Evolutionary conservation across 2,113 vertebrate species (phyloP).

Genomic region (Pangasianodon hypophthalmus): DNA sequence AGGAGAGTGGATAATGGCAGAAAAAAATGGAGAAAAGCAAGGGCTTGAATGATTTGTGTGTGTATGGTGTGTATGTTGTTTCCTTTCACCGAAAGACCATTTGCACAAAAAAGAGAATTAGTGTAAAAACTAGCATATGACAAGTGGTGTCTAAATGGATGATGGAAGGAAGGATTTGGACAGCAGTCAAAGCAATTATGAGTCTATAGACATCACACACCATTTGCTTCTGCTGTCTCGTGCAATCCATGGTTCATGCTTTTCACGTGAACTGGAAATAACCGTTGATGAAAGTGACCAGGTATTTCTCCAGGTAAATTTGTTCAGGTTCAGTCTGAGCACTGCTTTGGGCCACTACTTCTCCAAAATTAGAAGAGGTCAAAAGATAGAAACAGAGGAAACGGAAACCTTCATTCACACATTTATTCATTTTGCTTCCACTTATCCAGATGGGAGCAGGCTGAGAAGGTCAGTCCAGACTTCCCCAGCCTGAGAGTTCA

Average conservation of each 20-base stretch:
- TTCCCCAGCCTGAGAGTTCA: background rate
- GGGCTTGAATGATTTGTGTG: background rate
- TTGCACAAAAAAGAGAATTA: background rate
- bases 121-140: background rate
- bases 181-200: background rate
- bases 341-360: background rate
- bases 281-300: background rate
- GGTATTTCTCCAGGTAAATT: background rate
- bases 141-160: background rate
- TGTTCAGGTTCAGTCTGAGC: background rate
- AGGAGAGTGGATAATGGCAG: conserved; percentile 8
- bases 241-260: background rate
- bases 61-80: background rate
- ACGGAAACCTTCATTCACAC: background rate
- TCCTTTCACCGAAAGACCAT: background rate
- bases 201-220: background rate
- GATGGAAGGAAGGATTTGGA: background rate
- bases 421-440: background rate
- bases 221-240: background rate
- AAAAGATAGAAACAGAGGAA: background rate
- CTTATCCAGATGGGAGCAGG: background rate
- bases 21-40: background rate
- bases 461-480: background rate
- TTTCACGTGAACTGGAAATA: background rate
- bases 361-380: background rate